phyloP scores from a whole-genome alignment of 2,113 vertebrate genomes.

The Mus musculus region GRCm39 chr17:90905001-90905500 shows the following conservation, averaged over 20 bases:
- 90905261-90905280: constrained; percentile 63
- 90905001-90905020: constrained; percentile 99
- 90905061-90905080: constrained; percentile 96
- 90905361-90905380: constrained; percentile 74
- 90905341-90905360: constrained; percentile 68
- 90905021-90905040: constrained; percentile 99
- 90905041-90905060: constrained; percentile 99
- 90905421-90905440: constrained; percentile 75
- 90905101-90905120: constrained; percentile 88
- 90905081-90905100: constrained; percentile 90
- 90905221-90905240: constrained; percentile 71
- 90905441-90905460: constrained; percentile 51
- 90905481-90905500: constrained; percentile 80
- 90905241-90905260: constrained; percentile 65
- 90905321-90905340: background rate
- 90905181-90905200: constrained; percentile 69
- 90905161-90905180: constrained; percentile 20
- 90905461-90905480: constrained; percentile 47
- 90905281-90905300: background rate
- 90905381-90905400: constrained; percentile 83
- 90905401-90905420: constrained; percentile 82
- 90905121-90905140: constrained; percentile 81
- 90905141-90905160: constrained; percentile 47
- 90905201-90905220: constrained; percentile 56
- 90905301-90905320: constrained; percentile 56